Evolutionary conservation across 1,140 invertebrate genomes (phyloP).

Genomic region (Parasteatoda tepidariorum): DNA sequence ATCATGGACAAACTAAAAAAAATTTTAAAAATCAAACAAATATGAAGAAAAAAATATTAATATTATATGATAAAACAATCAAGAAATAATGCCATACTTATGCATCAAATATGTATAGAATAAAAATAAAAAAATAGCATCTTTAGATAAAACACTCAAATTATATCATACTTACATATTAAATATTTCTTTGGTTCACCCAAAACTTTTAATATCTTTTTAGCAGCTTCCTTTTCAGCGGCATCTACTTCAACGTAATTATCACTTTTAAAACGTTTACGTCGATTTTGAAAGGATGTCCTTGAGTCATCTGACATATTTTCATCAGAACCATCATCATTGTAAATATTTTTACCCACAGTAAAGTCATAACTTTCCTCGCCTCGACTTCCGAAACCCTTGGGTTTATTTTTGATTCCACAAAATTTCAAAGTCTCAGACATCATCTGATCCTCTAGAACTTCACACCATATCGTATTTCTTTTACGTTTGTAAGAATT

Average conservation of each 20-base stretch:
- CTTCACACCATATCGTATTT: slow-evolving; percentile 44
- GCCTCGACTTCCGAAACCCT: neutral
- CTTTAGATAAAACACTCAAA: neutral
- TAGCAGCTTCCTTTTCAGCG: slow-evolving; percentile 1
- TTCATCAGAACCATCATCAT: slow-evolving; percentile 7
- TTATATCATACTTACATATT: slow-evolving; percentile 49
- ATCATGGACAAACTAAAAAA: too few relatives aligned
- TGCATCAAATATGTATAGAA: neutral
- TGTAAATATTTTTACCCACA: neutral
- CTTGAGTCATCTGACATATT: neutral
- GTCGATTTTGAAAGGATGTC: neutral
- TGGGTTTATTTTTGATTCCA: slow-evolving; percentile 30
- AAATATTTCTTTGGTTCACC: slow-evolving; percentile 29
- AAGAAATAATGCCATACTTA: too few relatives aligned
- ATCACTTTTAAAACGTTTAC: neutral
- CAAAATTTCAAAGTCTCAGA: slow-evolving; percentile 7
- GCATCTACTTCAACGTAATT: slow-evolving; percentile 17
- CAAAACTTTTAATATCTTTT: slow-evolving; percentile 29
- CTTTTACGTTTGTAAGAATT: slow-evolving; percentile 12
- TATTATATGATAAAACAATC: too few relatives aligned
- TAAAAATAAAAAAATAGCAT: neutral
- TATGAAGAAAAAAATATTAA: too few relatives aligned
- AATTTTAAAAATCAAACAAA: too few relatives aligned
- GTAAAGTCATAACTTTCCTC: slow-evolving; percentile 52
- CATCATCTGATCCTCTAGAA: slow-evolving; percentile 38